Evolutionary conservation across 2,797 vertebrate species (phyloP), one percentile per base, ranked within the genome.

Genomic region (Lophotriccus pileatus): DNA sequence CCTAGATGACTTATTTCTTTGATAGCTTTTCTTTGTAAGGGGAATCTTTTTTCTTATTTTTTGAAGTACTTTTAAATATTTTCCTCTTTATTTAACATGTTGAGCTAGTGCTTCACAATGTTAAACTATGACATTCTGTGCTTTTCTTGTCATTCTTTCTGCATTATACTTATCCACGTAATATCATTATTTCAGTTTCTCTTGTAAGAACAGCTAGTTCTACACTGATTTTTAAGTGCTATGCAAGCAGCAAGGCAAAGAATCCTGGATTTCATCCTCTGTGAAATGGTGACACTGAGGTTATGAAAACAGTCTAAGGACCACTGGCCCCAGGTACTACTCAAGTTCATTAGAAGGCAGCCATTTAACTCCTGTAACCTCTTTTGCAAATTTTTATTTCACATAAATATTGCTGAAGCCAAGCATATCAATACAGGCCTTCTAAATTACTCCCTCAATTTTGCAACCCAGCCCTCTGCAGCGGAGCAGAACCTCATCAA

Each of bases 1-100:
- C 63, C 87, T 93, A 55, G 80, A 91, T 88, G 81, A 95, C 76
- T 95, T 63, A 87, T 87, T 94, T 96, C 83, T 95, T 84, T 87
- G 87, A 69, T 87, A 88, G 41, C 12, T 90, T 84, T 85, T 91
- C 66, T 89, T 85, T 82, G 37, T 90, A 92, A 96, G 63, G 75
- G 41, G 90, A 93, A 28, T 0, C 0, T 60, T 84, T 70, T 53
- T 69, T 64, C 3, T 8, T 13, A 5, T 39, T 73, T 85, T 72
- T 81, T 52, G 1, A 73, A 80, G 27, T 49, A 68, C 23, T 93
- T 93, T 77, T 66, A 32, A 49, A 15, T 3, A 20, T 87, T 76
- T 93, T 86, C 30, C 11, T 86, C 39, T 70, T 49, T 14, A 64
- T 93, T 94, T 89, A 50, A 44, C 11, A 15, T 52, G 21, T 28